Conservation (phyloP, 2,797 vertebrate genomes). For the Geotria australis region DNA sequence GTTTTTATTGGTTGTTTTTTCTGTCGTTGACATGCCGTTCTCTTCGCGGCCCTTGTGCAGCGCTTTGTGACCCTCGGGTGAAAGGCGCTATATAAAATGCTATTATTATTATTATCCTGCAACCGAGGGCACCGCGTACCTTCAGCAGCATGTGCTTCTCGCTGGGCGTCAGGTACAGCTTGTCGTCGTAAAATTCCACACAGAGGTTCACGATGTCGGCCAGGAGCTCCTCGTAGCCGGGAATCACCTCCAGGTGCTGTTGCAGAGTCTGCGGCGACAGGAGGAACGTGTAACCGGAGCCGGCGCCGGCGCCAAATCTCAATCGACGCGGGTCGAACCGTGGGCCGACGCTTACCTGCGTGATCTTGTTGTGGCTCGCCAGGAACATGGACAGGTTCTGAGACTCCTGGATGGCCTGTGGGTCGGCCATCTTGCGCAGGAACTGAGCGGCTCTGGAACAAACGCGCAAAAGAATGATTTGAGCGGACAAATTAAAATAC, state of each 20-base stretch:
- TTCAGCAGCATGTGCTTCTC: conserved; percentile 97
- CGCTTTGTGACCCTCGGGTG: too few relatives aligned
- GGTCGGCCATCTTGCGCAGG: conserved; percentile 86
- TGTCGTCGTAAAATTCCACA: conserved; percentile 84
- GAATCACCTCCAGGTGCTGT: conserved; percentile 84
- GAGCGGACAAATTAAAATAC: too few relatives aligned
- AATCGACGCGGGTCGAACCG: too few relatives aligned
- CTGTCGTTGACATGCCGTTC: too few relatives aligned
- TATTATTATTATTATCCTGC: too few relatives aligned
- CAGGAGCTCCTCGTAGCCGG: conserved; percentile 72
- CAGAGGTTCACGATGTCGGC: conserved; percentile 95
- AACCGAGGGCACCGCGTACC: conserved; percentile 13
- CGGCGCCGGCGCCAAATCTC: too few relatives aligned
- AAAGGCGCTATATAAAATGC: too few relatives aligned
- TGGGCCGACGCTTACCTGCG: conserved; percentile 28
- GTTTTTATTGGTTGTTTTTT: too few relatives aligned
- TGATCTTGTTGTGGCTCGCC: conserved; percentile 98
- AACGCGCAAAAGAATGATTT: too few relatives aligned
- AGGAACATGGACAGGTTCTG: conserved; percentile 97
- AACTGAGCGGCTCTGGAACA: conserved; percentile 63
- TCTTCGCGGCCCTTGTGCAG: too few relatives aligned
- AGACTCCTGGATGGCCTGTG: conserved; percentile 88
- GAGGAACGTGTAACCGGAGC: too few relatives aligned
- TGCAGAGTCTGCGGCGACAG: conserved; percentile 36
- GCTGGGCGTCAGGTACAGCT: conserved; percentile 79